Percentiles rank a stretch among this genome's conserved stretches.
These are phyloP conservation scores for Pseudoips prasinana DNA, from an alignment of 2,888 invertebrate genomes.

Conservation along the genomic window DNA sequence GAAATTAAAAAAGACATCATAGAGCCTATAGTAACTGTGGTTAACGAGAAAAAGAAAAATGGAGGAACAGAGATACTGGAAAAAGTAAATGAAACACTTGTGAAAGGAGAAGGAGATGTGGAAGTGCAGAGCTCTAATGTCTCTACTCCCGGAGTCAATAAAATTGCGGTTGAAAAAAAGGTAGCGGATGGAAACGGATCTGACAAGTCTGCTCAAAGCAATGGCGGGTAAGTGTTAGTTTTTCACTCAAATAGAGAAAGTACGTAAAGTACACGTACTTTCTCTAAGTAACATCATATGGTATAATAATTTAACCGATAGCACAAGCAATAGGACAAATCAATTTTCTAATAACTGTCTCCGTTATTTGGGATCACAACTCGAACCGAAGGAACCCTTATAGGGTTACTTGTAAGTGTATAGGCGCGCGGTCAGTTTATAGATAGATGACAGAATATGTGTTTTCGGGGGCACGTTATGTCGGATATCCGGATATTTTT, in stretches of 20 bases:
- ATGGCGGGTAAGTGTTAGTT: slow-evolving; percentile 66
- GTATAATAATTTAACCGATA: too few relatives aligned
- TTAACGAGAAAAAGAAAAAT: slow-evolving; percentile 64
- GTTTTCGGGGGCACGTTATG: too few relatives aligned
- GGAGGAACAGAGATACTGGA: slow-evolving; percentile 44
- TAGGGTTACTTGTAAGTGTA: too few relatives aligned
- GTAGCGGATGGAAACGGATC: slow-evolving; percentile 58
- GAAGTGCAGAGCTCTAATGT: slow-evolving; percentile 83
- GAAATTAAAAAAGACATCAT: slow-evolving; percentile 50
- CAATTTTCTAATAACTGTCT: too few relatives aligned
- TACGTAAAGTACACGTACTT: too few relatives aligned
- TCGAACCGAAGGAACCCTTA: too few relatives aligned
- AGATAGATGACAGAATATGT: too few relatives aligned
- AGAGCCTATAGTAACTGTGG: slow-evolving; percentile 68
- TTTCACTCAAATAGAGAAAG: too few relatives aligned
- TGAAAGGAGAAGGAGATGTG: slow-evolving; percentile 82
- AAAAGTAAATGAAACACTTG: slow-evolving; percentile 68
- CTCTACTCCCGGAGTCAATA: slow-evolving; percentile 58
- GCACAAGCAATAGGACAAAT: too few relatives aligned
- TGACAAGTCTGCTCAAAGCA: slow-evolving; percentile 65
- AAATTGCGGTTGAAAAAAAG: slow-evolving; percentile 47
- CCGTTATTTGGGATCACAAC: too few relatives aligned
- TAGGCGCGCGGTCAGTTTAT: too few relatives aligned
- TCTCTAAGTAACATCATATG: not conserved
- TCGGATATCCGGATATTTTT: too few relatives aligned